Evolutionary conservation across 2,797 vertebrate genomes (phyloP).

Genomic region (Prionace glauca): DNA sequence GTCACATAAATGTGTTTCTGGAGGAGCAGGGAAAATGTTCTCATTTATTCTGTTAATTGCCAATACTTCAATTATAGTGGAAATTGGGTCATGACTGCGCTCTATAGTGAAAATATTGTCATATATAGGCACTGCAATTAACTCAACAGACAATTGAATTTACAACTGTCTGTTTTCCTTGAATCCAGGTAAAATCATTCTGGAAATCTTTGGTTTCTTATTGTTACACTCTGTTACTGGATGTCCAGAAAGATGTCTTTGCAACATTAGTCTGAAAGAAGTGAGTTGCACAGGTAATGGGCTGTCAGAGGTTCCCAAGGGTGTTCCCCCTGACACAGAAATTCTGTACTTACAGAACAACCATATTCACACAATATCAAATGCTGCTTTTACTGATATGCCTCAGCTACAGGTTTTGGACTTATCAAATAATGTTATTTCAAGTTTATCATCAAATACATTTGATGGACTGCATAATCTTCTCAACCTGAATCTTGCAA

Average conservation of each 20-base stretch:
- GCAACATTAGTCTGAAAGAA: constrained; percentile 66
- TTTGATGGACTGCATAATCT: constrained; percentile 73
- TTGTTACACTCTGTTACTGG: constrained; percentile 48
- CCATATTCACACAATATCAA: constrained; percentile 72
- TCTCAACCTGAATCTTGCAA: constrained; percentile 74
- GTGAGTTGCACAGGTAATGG: constrained; percentile 80
- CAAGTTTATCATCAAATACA: constrained; percentile 66
- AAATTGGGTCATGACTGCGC: not conserved
- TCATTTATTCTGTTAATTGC: not conserved
- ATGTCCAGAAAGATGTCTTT: constrained; percentile 80
- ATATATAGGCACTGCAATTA: not conserved
- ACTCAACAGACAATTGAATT: constrained; percentile 18
- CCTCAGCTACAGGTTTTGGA: constrained; percentile 73
- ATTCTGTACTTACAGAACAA: constrained; percentile 84
- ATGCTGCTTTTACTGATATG: constrained; percentile 71
- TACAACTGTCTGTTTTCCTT: constrained; percentile 39
- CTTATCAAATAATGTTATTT: constrained; percentile 86
- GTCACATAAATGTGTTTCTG: not conserved
- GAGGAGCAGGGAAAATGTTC: not conserved
- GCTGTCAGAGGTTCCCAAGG: constrained; percentile 73
- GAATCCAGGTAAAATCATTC: constrained; percentile 60
- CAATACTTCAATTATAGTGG: not conserved
- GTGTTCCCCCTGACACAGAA: constrained; percentile 71
- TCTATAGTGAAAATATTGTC: not conserved
- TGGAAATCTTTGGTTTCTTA: constrained; percentile 53